Conservation (phyloP, 2,888 invertebrate species). For the Meandrusa payeni region DNA sequence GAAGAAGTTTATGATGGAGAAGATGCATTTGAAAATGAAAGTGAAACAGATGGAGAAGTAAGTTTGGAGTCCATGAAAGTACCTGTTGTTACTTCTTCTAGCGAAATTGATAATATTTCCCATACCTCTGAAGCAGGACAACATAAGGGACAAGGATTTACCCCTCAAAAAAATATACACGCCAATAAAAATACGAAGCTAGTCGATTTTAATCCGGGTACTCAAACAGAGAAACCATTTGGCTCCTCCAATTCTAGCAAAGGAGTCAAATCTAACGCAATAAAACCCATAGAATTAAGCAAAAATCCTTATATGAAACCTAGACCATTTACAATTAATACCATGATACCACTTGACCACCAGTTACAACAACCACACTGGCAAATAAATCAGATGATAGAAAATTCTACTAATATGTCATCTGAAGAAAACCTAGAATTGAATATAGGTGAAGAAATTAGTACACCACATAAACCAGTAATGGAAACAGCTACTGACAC, state of each 20-base stretch:
- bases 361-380: slow-evolving; percentile 74
- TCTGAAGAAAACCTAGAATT: slow-evolving; percentile 66
- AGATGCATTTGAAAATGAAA: slow-evolving; percentile 48
- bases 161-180: slow-evolving; percentile 31
- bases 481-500: slow-evolving; percentile 35
- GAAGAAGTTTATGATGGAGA: slow-evolving; percentile 72
- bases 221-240: slow-evolving; percentile 76
- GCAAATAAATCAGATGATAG: slow-evolving; percentile 72
- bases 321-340: slow-evolving; percentile 65
- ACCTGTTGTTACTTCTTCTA: slow-evolving; percentile 64
- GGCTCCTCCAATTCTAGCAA: slow-evolving; percentile 49
- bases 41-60: slow-evolving; percentile 63
- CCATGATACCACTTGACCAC: slow-evolving; percentile 57
- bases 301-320: slow-evolving; percentile 54
- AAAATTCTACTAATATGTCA: slow-evolving; percentile 60
- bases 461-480: slow-evolving; percentile 37
- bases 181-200: slow-evolving; percentile 40
- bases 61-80: slow-evolving; percentile 73
- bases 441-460: slow-evolving; percentile 71
- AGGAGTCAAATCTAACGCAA: slow-evolving; percentile 56
- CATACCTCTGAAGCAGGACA: slow-evolving; percentile 8
- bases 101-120: slow-evolving; percentile 38
- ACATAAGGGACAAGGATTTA: slow-evolving; percentile 19
- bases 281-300: slow-evolving; percentile 55
- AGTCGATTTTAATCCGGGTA: slow-evolving; percentile 55